phyloP scores from a whole-genome alignment of 2,888 invertebrate species.

The Epistrophe grossulariae region DNA sequence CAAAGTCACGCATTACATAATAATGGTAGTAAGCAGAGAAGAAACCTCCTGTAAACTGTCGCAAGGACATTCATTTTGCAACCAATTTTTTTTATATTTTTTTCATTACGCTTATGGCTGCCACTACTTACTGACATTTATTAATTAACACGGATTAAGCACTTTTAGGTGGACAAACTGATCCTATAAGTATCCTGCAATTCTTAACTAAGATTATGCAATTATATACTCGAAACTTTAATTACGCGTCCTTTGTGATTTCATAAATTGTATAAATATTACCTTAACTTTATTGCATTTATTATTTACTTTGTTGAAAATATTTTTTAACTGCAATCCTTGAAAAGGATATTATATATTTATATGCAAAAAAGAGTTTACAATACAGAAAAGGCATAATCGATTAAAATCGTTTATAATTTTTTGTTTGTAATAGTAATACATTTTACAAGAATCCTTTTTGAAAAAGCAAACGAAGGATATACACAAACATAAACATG shows the following conservation, averaged over 20 bases:
- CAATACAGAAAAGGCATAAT: constrained; percentile 33
- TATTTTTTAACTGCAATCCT: not conserved
- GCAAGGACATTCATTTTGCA: constrained; percentile 40
- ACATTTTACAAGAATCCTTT: not conserved
- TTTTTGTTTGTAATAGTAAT: constrained; percentile 14
- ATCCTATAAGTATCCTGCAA: constrained; percentile 43
- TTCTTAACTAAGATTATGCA: constrained; percentile 54
- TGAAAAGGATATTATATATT: not conserved
- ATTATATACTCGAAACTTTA: constrained; percentile 56
- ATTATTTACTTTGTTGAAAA: not conserved
- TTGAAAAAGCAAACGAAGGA: not conserved
- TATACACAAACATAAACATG: not conserved
- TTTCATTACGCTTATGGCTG: not conserved
- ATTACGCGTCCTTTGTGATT: constrained; percentile 52
- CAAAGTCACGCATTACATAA: constrained; percentile 68
- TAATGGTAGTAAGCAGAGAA: constrained; percentile 50
- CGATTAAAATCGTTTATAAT: constrained; percentile 47
- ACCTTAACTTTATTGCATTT: not conserved
- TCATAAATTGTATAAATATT: constrained; percentile 39
- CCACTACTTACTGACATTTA: constrained; percentile 53
- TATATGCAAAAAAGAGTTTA: not conserved
- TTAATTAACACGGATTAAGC: constrained; percentile 73
- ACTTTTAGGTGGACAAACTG: constrained; percentile 37
- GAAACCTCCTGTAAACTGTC: constrained; percentile 36
- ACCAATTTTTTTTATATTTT: not conserved